Conservation (phyloP, 2,113 vertebrate genomes). For the Sphyrna mokarran region DNA sequence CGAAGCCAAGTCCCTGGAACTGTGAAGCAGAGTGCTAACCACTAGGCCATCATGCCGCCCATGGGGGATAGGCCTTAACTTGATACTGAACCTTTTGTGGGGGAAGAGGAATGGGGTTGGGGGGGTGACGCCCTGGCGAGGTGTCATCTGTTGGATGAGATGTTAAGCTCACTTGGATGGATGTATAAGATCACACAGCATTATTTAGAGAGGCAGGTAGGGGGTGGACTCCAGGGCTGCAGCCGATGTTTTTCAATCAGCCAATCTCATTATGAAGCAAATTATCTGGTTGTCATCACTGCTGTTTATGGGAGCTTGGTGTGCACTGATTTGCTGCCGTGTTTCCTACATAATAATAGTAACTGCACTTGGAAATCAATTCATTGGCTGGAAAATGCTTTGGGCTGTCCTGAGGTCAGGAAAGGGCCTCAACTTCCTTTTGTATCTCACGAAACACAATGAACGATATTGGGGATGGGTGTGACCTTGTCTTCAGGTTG, state of each 20-base stretch:
- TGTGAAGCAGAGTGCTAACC: too few relatives aligned
- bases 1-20: too few relatives aligned
- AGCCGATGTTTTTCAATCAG: neutral
- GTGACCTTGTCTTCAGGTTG: neutral
- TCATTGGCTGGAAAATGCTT: neutral
- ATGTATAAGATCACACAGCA: neutral
- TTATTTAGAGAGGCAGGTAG: neutral
- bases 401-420: neutral
- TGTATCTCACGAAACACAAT: neutral
- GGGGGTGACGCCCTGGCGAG: neutral
- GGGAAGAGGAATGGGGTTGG: too few relatives aligned
- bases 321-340: neutral
- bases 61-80: too few relatives aligned
- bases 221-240: neutral
- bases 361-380: neutral
- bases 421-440: neutral
- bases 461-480: neutral
- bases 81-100: too few relatives aligned
- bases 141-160: too few relatives aligned
- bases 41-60: too few relatives aligned
- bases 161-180: neutral
- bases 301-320: neutral
- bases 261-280: neutral
- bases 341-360: neutral
- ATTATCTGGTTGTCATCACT: neutral